A percentile compares a stretch with the other conserved stretches of the same genome.
phyloP scores from a whole-genome alignment of 64 coral and sea anemone species.

The Pocillopora verrucosa region DNA sequence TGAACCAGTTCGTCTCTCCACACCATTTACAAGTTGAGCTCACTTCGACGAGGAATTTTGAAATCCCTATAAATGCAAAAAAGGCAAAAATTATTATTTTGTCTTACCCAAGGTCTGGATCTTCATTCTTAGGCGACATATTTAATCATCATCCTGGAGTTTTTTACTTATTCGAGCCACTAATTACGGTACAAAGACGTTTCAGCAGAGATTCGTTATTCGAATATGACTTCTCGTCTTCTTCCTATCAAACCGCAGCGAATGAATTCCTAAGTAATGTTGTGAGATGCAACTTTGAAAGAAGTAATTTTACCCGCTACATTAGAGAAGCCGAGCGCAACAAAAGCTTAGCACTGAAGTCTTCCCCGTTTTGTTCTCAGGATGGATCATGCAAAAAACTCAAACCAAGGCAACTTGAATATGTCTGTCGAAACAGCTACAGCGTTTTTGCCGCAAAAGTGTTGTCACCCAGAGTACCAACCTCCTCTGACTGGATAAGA shows the following conservation, averaged over 20 bases:
- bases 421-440: constrained; percentile 3
- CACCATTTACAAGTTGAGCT: no score
- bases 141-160: constrained; percentile 21
- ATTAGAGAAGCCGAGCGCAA: neutral
- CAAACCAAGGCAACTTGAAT: neutral
- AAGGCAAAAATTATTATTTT: neutral
- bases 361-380: neutral
- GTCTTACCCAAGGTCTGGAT: constrained; percentile 13
- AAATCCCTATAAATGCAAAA: neutral
- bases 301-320: neutral
- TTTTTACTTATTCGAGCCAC: constrained; percentile 14
- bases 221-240: neutral
- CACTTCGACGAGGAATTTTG: no score
- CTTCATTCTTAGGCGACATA: constrained; percentile 14
- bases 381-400: neutral
- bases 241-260: neutral
- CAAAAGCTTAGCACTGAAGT: neutral
- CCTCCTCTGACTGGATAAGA: no score
- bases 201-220: neutral
- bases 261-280: neutral
- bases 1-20: no score
- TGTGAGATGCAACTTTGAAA: neutral
- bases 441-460: neutral
- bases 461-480: neutral
- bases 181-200: neutral